A percentile compares a stretch with the other conserved stretches of the same genome.
phyloP scores from a whole-genome alignment of 2,797 vertebrate genomes.

The Acrossocheilus fasciatus region DNA sequence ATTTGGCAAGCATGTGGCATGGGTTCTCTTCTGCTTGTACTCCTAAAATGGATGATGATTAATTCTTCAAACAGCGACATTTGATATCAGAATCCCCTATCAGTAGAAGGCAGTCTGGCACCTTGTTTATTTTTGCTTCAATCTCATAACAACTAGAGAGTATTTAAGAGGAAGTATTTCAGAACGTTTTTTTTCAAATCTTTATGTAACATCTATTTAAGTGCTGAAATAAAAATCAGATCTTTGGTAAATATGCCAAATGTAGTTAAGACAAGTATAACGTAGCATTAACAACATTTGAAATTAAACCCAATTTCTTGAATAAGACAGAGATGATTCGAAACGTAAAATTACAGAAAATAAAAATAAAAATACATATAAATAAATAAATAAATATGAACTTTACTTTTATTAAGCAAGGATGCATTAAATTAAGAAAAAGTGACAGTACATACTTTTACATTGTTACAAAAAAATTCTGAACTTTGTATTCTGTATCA shows the following conservation, averaged over 20 bases:
- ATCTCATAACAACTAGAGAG: constrained; percentile 17
- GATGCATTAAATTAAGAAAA: background rate
- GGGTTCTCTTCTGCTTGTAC: constrained; percentile 2
- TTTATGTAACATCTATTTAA: constrained; percentile 39
- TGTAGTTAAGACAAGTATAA: background rate
- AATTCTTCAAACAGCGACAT: constrained; percentile 41
- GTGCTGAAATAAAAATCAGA: background rate
- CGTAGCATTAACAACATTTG: background rate
- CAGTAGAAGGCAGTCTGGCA: constrained; percentile 34
- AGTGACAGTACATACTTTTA: background rate
- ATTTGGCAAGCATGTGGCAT: background rate
- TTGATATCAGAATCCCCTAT: constrained; percentile 39
- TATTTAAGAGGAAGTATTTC: constrained; percentile 23
- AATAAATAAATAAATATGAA: background rate
- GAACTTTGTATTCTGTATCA: background rate
- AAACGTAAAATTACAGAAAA: background rate
- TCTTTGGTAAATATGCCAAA: background rate
- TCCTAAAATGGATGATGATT: constrained; percentile 45
- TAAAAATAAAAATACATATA: background rate
- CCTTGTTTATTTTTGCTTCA: constrained; percentile 28
- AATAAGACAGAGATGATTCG: background rate
- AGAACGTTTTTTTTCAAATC: constrained; percentile 21
- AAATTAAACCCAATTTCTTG: background rate
- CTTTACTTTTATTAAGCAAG: background rate
- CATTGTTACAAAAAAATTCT: background rate